phyloP scores from a whole-genome alignment of 1,140 invertebrate species.

The Epicauta chinensis region DNA sequence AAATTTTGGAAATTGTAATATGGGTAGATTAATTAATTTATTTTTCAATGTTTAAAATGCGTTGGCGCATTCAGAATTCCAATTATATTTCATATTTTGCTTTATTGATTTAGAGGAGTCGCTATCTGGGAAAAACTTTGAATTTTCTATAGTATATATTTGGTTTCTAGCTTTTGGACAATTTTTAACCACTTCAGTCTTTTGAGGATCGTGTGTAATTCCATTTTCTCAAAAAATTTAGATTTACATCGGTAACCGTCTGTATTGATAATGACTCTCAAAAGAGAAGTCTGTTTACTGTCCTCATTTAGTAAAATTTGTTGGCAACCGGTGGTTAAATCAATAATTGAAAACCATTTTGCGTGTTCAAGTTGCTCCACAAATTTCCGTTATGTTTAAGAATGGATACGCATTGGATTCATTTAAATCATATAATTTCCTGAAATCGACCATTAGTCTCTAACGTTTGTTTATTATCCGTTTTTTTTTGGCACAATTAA shows the following conservation, averaged over 20 bases:
- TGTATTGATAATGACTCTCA: too few species aligned
- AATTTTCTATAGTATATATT: slow-evolving; percentile 34
- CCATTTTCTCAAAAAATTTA: slow-evolving; percentile 39
- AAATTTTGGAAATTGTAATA: not conserved
- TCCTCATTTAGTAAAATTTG: too few species aligned
- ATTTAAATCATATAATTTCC: too few species aligned
- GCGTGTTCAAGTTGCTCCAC: too few species aligned
- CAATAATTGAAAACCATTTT: too few species aligned
- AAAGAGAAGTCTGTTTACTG: too few species aligned
- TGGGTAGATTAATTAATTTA: slow-evolving; percentile 26
- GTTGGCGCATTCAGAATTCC: slow-evolving; percentile 19
- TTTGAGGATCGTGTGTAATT: slow-evolving; percentile 39
- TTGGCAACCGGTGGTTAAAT: too few species aligned
- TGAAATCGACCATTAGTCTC: too few species aligned
- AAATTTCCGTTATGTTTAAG: too few species aligned
- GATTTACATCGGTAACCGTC: too few species aligned
- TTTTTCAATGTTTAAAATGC: slow-evolving; percentile 29
- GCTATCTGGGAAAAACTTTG: slow-evolving; percentile 33
- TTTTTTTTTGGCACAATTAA: slow-evolving; percentile 37
- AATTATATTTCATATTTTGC: slow-evolving; percentile 27
- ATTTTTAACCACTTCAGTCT: slow-evolving; percentile 35
- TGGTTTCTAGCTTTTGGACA: slow-evolving; percentile 27
- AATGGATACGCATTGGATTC: too few species aligned
- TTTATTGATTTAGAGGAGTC: slow-evolving; percentile 33
- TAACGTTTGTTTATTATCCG: slow-evolving; percentile 31